Evolutionary conservation across 2,888 invertebrate genomes (phyloP).

Genomic region (Poecilobothrus nobilitatus): DNA sequence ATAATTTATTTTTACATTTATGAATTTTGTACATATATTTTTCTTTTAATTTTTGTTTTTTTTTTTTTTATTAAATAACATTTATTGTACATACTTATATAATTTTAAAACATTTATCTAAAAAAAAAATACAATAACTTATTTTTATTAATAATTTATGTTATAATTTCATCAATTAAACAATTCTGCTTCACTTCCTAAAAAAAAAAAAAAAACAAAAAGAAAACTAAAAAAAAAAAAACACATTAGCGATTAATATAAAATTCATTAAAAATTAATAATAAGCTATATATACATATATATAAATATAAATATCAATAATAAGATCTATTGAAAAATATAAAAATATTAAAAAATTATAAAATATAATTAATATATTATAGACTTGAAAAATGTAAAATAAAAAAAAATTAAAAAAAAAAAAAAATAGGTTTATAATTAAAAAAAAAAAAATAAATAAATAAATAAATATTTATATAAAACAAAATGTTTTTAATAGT

Average conservation of each 20-base stretch:
- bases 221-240: background rate
- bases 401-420: conserved; percentile 2
- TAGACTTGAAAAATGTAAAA: conserved; percentile 10
- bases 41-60: no score
- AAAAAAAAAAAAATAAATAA: conserved; percentile 12
- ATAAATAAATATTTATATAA: conserved; percentile 18
- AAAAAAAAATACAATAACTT: no score
- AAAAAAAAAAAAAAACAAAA: background rate
- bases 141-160: no score
- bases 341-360: background rate
- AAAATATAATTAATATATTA: background rate
- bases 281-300: background rate
- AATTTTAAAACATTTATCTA: no score
- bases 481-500: conserved; percentile 21
- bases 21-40: no score
- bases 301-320: background rate
- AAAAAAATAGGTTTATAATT: conserved; percentile 10
- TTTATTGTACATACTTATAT: no score
- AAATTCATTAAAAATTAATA: background rate
- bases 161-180: no score
- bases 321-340: background rate
- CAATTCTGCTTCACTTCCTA: conserved; percentile 2
- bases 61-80: no score
- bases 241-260: background rate
- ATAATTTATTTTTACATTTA: no score